Conservation (phyloP, 1,140 invertebrate genomes). For the Pristionchus pacificus region DNA sequence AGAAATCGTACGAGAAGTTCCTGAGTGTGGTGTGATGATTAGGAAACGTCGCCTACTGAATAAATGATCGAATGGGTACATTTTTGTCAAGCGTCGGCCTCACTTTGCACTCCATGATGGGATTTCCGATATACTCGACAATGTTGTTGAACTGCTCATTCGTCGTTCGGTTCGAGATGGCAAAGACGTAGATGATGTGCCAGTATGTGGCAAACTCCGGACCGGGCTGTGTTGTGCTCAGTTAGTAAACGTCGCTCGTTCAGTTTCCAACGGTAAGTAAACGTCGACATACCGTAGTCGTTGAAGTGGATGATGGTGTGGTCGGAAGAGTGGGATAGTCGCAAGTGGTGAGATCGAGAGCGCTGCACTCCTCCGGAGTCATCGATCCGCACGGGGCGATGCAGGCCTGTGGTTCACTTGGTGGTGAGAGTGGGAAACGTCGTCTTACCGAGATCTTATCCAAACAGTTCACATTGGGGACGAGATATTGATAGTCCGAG, state of each 20-base stretch:
- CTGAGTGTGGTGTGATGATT: too few species aligned
- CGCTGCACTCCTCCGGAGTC: not conserved
- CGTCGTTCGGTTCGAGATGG: not conserved
- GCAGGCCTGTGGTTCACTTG: not conserved
- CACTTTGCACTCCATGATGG: too few species aligned
- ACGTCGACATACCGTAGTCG: not conserved
- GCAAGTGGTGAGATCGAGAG: not conserved
- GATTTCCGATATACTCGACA: not conserved
- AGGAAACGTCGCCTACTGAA: too few species aligned
- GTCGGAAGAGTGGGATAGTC: not conserved
- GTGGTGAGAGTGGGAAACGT: not conserved
- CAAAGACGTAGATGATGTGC: not conserved
- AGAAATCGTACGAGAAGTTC: too few species aligned
- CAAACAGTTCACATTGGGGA: not conserved
- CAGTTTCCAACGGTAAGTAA: too few species aligned
- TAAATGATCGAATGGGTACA: too few species aligned
- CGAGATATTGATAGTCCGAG: not conserved
- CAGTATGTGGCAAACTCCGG: not conserved
- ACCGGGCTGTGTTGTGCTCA: not conserved
- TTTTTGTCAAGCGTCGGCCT: too few species aligned
- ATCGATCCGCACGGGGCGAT: not conserved
- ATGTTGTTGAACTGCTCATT: not conserved
- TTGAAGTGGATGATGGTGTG: not conserved
- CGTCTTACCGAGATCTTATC: not conserved
- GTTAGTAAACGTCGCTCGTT: too few species aligned